Percentiles rank a stretch among this genome's conserved stretches.
Conservation (phyloP, 2,888 invertebrate species). For the Parascotia fuliginaria region DNA sequence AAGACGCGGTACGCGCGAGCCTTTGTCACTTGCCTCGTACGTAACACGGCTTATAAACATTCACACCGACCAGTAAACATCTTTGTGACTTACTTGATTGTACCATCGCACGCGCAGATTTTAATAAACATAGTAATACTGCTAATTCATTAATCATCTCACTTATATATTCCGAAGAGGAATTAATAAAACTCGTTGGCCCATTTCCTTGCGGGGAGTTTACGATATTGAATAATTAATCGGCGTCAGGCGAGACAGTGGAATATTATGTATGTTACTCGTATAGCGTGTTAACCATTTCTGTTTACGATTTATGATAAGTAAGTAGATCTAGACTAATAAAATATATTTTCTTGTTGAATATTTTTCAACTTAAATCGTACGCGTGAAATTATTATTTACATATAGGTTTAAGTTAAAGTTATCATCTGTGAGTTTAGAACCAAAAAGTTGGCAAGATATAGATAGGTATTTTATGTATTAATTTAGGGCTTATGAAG, state of each 20-base stretch:
- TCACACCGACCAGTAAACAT: constrained; percentile 60
- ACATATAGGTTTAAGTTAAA: too few species aligned
- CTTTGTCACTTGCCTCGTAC: constrained; percentile 30
- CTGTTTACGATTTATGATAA: background rate
- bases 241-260: constrained; percentile 60
- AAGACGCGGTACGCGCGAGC: constrained; percentile 18
- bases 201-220: constrained; percentile 58
- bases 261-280: constrained; percentile 44
- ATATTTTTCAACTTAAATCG: too few species aligned
- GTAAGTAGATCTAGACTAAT: too few species aligned
- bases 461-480: too few species aligned
- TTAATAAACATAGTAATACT: constrained; percentile 52
- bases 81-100: constrained; percentile 52
- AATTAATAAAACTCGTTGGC: constrained; percentile 64
- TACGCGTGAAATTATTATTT: too few species aligned
- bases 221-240: constrained; percentile 77
- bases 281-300: constrained; percentile 20
- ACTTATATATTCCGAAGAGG: constrained; percentile 54
- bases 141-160: constrained; percentile 50
- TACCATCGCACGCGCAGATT: constrained; percentile 53
- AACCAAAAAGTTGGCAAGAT: too few species aligned
- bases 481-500: too few species aligned
- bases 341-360: too few species aligned
- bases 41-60: constrained; percentile 65
- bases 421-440: too few species aligned